Percentiles rank a stretch among this genome's conserved stretches.
Conservation (phyloP, 2,797 vertebrate genomes). For the Hippopotamyrus pictus region DNA sequence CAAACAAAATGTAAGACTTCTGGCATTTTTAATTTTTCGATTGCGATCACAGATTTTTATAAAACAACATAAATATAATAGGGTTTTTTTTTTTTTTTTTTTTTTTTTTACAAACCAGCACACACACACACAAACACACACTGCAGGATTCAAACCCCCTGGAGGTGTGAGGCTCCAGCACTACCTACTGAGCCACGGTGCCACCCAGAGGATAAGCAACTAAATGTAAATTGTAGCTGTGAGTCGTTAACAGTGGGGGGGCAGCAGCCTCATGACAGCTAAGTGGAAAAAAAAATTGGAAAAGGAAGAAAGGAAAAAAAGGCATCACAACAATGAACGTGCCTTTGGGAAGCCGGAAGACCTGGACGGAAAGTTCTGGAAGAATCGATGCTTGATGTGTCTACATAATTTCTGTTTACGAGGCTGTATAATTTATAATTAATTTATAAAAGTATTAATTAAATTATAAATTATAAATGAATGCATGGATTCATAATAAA, state of each 20-base stretch:
- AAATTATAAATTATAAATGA: neutral
- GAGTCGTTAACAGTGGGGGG: neutral
- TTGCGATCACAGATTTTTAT: neutral
- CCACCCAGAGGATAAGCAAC: neutral
- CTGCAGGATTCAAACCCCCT: neutral
- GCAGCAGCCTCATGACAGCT: neutral
- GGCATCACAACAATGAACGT: neutral
- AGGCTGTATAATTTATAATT: neutral
- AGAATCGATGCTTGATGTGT: neutral
- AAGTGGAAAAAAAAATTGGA: neutral
- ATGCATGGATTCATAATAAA: neutral
- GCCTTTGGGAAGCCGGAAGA: neutral
- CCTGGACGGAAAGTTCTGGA: neutral
- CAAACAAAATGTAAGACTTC: neutral
- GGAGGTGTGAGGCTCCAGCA: neutral
- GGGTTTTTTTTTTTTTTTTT: neutral
- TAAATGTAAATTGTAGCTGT: slow-evolving; percentile 1
- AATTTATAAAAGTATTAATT: neutral
- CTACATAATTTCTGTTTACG: neutral
- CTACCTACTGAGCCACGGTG: neutral
- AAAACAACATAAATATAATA: neutral
- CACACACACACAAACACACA: neutral
- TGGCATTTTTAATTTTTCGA: neutral
- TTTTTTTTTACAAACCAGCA: neutral
- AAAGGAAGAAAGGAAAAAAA: neutral